Base-by-base conservation (phyloP, 2,113 vertebrate genomes). In the Aptenodytes forsteri region DNA sequence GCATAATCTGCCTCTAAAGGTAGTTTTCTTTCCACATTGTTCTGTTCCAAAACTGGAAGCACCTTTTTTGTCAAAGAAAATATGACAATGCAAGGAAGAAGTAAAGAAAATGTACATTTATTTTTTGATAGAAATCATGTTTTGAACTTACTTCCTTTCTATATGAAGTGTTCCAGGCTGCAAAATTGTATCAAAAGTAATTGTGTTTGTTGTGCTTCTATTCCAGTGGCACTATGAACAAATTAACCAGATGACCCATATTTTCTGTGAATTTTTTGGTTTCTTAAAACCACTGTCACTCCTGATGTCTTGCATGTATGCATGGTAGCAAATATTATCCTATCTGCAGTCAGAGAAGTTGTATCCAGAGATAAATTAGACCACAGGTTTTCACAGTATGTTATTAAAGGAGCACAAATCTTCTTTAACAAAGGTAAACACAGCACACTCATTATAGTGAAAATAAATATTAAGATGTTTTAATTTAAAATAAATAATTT, bases 41-140 rank as follows among this genome's bases (percentile, higher is more conserved):
- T 47, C 29, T 55, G 5, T 55, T 88, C 82, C 72, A 76, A 90
- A 95, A 94, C 25, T 54, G 12, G 32, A 83, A 92, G 29, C 36
- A 86, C 49, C 52, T 44, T 70, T 92, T 97, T 90, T 81, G 13
- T 32, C 34, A 49, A 70, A 81, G 84, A 90, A 97, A 95, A 92
- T 59, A 79, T 4, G 29, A 46, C 7, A 78, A 30, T 72, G 32
- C 54, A 73, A 61, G 26, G 30, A 83, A n/a, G 7, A 94, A 95
- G 56, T 25, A 62, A 82, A 89, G 32, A 93, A 96, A 97, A 93
- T 80, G 25, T 72, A 11, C 5, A 13, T 40, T 21, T 80, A 23
- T 69, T 81, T 89, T 54, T 61, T 87, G 83, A 89, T 55, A 81
- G 87, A 87, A 92, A n/a, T 87, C 87, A 27, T 83, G 54, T 59